Base-by-base conservation (phyloP, 2,797 vertebrate species). In the Myiotriccus ornatus region DNA sequence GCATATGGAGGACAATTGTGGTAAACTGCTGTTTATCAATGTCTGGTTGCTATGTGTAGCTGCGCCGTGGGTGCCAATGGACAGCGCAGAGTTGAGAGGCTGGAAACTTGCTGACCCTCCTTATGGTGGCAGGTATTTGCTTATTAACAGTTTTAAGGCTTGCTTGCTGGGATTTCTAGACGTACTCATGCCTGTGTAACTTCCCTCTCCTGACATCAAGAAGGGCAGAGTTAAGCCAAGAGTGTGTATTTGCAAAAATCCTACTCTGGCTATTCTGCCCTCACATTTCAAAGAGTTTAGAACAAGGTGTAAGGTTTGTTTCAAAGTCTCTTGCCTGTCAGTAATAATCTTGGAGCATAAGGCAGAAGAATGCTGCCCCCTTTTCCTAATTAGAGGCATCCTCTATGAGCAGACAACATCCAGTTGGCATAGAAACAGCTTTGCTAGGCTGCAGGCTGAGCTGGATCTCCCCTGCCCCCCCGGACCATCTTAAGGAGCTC, bases 61-160 rank as follows among this genome's bases (percentile, higher is more conserved):
- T 87, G 62, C 43, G 69, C 28, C 0, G 0, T 19, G 27, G 34
- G 30, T 2, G 5, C 46, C 30, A 24, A 12, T 9, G n/a, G 19
- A 44, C 27, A 64, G 8, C 1, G 22, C 17, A 39, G 37, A 85
- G 27, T 49, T 43, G 67, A 55, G 28, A 52, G 77, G 47, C 63
- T 84, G 56, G 60, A 74, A 53, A 83, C 2, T 4, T 68, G 62
- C 37, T 1, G 1, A 25, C 32, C 2, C 20, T 89, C 56, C 24
- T 59, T 39, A 46, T 6, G 37, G 41, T 53, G 24, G 78, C 28
- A 74, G 67, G 78, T 55, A 25, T 32, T 57, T 84, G 24, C 47
- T 69, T 55, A 32, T 17, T 18, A 71, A 50, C 8, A 78, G 57
- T 43, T 56, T 49, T 15, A 49, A 49, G n/a, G 21, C 14, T 70